phyloP scores from a whole-genome alignment of 2,113 vertebrate genomes.

The Ranitomeya imitator region DNA sequence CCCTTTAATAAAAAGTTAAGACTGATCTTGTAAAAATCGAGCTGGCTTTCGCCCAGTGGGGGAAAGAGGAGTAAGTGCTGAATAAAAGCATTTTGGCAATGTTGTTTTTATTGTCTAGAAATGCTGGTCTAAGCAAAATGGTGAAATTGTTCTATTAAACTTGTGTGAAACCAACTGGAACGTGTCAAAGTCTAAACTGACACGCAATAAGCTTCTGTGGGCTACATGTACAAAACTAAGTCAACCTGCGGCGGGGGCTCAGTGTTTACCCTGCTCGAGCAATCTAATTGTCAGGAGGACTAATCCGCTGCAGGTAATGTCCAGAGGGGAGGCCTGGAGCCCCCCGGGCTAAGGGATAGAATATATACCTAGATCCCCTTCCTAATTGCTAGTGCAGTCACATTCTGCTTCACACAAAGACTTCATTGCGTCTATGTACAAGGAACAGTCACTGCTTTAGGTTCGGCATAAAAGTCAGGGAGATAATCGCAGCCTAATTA shows the following conservation, averaged over 20 bases:
- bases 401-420: too few relatives aligned
- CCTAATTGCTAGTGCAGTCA: too few relatives aligned
- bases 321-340: background rate
- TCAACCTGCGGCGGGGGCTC: background rate
- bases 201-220: background rate
- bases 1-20: background rate
- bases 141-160: slow-evolving; percentile 21
- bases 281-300: background rate
- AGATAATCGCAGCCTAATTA: too few relatives aligned
- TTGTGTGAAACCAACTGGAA: slow-evolving; percentile 21
- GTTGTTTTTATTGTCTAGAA: slow-evolving; percentile 15
- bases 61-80: background rate
- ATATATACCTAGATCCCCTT: too few relatives aligned
- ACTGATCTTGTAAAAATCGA: background rate
- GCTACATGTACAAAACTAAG: background rate
- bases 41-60: background rate
- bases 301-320: background rate
- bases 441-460: too few relatives aligned
- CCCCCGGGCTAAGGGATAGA: too few relatives aligned
- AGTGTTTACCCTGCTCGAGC: background rate
- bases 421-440: too few relatives aligned
- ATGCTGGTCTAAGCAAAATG: background rate
- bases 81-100: slow-evolving; percentile 1
- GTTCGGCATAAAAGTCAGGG: too few relatives aligned
- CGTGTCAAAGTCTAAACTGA: background rate